Base-by-base conservation (phyloP, 2,797 vertebrate genomes). In the Garrulus glandarius region DNA sequence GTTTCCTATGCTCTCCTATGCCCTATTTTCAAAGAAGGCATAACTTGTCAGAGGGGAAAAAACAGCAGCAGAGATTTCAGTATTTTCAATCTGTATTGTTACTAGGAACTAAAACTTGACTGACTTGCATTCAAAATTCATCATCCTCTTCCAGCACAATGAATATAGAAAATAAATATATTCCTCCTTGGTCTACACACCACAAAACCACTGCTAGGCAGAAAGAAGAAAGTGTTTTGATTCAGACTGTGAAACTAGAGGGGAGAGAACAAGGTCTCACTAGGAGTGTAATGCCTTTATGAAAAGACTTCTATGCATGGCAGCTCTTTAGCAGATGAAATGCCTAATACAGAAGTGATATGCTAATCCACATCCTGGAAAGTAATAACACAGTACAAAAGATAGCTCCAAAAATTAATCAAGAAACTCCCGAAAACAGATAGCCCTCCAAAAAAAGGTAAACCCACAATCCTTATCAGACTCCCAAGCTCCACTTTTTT, bases 341-440 rank as follows among this genome's bases (percentile, higher is more conserved):
- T 56, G 1, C 71, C 44, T 71, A 63, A 59, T 22, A 67, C 5
- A 49, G 11, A 56, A 14, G 20, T 30, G 37, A 57, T 61, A 71
- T 4, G 17, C 20, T 74, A 81, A 84, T 80, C 47, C 17, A 53
- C 4, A 41, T 53, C 24, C 43, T n/a, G 6, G 8, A 64, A 91
- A 65, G 22, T 41, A 76, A 68, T 65, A 34, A 65, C 29, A 60
- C 4, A 65, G 34, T 26, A 24, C 46, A 60, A 15, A 77, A 57
- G n/a, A 91, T 0, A 52, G 32, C 23, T 59, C 57, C 30, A 81
- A 92, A 92, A 76, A 41, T 49, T 77, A 77, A 65, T 15, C n/a
- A 55, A 67, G 21, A 55, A 64, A 30, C 0, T 0, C 20, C 9
- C 0, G 0, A 43, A 55, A 61, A 43, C n/a, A 44, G 37, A 76